Base-by-base conservation (phyloP, 92 coral and sea anemone species). In the Epizoanthus scotinus region DNA sequence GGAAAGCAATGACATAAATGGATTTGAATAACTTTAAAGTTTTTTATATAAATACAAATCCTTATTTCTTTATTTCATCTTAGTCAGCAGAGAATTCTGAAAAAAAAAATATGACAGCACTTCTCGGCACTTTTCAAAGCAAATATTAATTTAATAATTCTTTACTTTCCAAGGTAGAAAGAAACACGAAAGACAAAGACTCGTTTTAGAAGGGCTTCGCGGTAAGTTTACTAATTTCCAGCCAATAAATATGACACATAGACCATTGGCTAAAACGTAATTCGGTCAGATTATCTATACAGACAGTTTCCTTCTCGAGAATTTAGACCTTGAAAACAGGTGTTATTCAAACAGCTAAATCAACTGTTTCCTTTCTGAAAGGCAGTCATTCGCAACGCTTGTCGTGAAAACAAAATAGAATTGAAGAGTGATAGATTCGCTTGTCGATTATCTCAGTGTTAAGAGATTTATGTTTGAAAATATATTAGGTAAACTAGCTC, bases 281-380 rank as follows among this genome's bases (percentile, higher is more conserved):
- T 63, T 17, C 17, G 20, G 67, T 63, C 8, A 68, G 22, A n/a
- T 0, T n/a, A n/a, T 47, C 55, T 68, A 68, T 38, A n/a, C 17
- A 13, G 24, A 29, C 73, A 40, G 73, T n/a, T 68, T 68, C 56
- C 73, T 68, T 68, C 73, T 68, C 73, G 56, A 68, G 73, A 68
- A 68, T 38, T 26, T 40, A 40, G 15, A 7, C 56, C 47, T 42
- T 67, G 27, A 68, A 68, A 68, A 68, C 73, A 68, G 73, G 28
- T 68, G 73, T 18, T 42, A 53, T 26, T 22, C 26, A 24, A 2
- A 9, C 73, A 68, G 73, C 73, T 68, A 68, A 68, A 68, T 17
- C 40, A 68, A 68, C 73, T 27, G 42, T 27, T 15, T 10, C 17
- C n/a, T 9, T 17, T n/a, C 21, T 15, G 40, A 20, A 12, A 8